Percentiles rank a stretch among this genome's conserved stretches.
Evolutionary conservation across 1,140 invertebrate species (phyloP).

Genomic region (Lanistes nyassanus): DNA sequence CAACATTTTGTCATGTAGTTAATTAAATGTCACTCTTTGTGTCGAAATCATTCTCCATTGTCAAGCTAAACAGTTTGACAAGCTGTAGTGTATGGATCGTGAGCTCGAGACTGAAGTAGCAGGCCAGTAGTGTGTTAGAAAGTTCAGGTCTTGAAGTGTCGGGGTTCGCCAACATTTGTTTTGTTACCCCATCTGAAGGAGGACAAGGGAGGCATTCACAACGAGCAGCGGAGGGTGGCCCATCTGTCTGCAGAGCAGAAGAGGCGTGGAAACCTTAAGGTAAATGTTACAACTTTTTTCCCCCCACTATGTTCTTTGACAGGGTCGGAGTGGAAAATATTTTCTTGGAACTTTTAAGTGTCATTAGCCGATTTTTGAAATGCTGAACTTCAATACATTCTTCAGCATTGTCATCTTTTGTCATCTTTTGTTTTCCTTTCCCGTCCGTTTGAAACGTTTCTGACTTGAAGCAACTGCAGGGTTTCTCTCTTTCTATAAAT

Average conservation of each 20-base stretch:
- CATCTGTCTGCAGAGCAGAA: constrained; percentile 99
- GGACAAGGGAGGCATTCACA: constrained; percentile 43
- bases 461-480: too few relatives aligned
- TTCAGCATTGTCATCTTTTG: too few relatives aligned
- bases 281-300: constrained; percentile 32
- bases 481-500: too few relatives aligned
- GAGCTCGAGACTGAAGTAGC: background rate
- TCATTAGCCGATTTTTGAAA: too few relatives aligned
- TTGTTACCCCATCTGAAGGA: background rate
- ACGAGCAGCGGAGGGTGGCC: constrained; percentile 69
- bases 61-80: background rate
- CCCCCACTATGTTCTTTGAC: background rate
- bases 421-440: too few relatives aligned
- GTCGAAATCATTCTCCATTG: background rate
- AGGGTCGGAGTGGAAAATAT: too few relatives aligned
- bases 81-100: background rate
- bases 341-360: too few relatives aligned
- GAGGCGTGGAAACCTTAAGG: constrained; percentile 93
- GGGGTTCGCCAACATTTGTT: background rate
- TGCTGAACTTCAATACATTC: too few relatives aligned
- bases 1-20: too few relatives aligned
- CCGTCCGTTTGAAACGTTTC: too few relatives aligned
- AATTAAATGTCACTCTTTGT: too few relatives aligned
- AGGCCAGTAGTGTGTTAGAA: background rate
- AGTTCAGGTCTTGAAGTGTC: background rate